Percentiles rank a stretch among this genome's conserved stretches.
These are phyloP conservation scores for Epizoanthus scotinus DNA, from an alignment of 92 coral and sea anemone genomes.

Conservation along the genomic window DNA sequence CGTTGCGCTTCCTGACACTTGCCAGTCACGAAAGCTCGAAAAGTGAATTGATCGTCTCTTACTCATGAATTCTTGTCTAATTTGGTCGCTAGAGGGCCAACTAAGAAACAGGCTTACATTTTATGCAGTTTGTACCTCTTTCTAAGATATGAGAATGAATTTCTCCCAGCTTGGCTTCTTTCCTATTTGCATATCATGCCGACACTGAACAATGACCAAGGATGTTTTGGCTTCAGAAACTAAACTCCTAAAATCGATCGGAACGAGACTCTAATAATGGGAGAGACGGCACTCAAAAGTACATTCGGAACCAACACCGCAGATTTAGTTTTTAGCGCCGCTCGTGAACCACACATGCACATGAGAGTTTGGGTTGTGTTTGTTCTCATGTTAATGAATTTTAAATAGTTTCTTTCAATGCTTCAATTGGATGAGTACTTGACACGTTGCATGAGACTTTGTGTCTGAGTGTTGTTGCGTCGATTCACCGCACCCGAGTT, in stretches of 20 bases:
- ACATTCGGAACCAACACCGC: constrained; percentile 17
- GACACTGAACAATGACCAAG: constrained; percentile 73
- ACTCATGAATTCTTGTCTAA: background rate
- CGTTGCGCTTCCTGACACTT: constrained; percentile 47
- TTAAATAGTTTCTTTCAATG: constrained; percentile 29
- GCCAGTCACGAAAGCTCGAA: constrained; percentile 38
- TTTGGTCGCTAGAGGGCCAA: background rate
- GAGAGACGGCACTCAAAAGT: constrained; percentile 24
- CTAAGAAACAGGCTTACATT: background rate
- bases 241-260: constrained; percentile 44
- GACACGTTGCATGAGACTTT: constrained; percentile 33
- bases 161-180: constrained; percentile 38
- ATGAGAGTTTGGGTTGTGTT: background rate
- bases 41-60: constrained; percentile 3
- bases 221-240: constrained; percentile 63
- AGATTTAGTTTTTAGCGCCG: background rate
- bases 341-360: background rate
- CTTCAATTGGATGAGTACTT: constrained; percentile 26
- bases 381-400: constrained; percentile 33
- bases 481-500: constrained; percentile 33
- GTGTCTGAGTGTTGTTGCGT: constrained; percentile 25
- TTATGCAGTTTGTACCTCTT: background rate
- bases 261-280: constrained; percentile 36
- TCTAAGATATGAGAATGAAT: background rate
- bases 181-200: constrained; percentile 77